Base-by-base conservation (phyloP, 2,113 vertebrate genomes). In the Microcebus murinus region DNA sequence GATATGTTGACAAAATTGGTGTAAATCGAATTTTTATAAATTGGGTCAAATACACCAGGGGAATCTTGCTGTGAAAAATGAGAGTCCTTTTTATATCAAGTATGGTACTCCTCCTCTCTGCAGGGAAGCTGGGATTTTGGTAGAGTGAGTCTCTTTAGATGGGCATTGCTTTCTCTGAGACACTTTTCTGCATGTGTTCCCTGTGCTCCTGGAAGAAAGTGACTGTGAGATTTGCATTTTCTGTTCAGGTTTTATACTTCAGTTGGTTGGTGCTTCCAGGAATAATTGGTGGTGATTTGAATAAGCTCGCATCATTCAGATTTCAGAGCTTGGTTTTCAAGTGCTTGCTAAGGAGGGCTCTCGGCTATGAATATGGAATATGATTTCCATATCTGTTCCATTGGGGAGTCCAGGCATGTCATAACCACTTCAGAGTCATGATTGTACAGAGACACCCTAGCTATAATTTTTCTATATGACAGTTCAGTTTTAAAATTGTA, bases 401-500 rank as follows among this genome's bases (percentile, higher is more conserved):
- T 13, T 86, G 96, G 89, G 95, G 83, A 93, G 95, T 97, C 87
- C 52, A 76, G 93, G 70, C 94, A 92, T 97, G 96, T 92, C 96
- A 92, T 91, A 96, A 91, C 86, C 95, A 97, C 96, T 97, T 96
- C 92, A 93, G 96, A 95, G 84, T 91, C 96, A 87, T 93, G 94
- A 92, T 67, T 96, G 93, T 94, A 86, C 42, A 94, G 95, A 87
- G 96, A 87, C 63, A 97, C 70, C 79, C 87, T 87, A 71, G 76
- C 87, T 96, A 50, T 96, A 95, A 97, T 95, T 97, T 97, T 97
- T 97, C 80, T 95, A 81, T 96, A 93, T 81, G 95, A 96, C 94
- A 97, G 95, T 97, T 97, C 70, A 95, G 94, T 95, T 97, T 96
- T 96, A 96, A 97, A 97, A 96, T 96, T 97, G 96, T 98, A 93